phyloP scores from a whole-genome alignment of 1,140 invertebrate genomes.

The Drosophila kohkoa region DNA sequence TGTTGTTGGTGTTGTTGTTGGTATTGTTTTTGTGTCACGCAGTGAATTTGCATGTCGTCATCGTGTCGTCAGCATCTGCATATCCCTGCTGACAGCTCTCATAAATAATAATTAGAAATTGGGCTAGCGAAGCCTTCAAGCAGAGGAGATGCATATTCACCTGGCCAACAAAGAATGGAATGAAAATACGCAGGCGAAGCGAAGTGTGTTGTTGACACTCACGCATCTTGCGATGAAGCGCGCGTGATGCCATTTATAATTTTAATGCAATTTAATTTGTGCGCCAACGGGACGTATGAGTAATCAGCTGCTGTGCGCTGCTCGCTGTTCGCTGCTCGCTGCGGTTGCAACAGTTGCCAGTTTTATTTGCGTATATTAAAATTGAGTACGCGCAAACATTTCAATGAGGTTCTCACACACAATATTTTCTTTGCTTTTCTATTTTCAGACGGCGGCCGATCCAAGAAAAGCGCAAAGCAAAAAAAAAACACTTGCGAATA shows the following conservation, averaged over 20 bases:
- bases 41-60: conserved; percentile 22
- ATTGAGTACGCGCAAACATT: conserved; percentile 81
- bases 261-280: conserved; percentile 75
- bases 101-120: conserved; percentile 66
- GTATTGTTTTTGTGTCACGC: conserved; percentile 20
- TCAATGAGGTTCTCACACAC: conserved; percentile 74
- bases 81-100: conserved; percentile 44
- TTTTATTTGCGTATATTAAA: conserved; percentile 48
- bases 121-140: conserved; percentile 54
- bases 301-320: conserved; percentile 57
- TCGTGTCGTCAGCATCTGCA: conserved; percentile 27
- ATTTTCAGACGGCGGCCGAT: conserved; percentile 73
- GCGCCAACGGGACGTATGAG: conserved; percentile 69
- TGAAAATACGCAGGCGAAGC: background rate
- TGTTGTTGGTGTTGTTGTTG: background rate
- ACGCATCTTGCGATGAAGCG: conserved; percentile 33
- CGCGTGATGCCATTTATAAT: conserved; percentile 60
- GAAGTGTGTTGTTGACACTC: conserved; percentile 24
- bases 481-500: conserved; percentile 81
- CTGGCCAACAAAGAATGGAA: conserved; percentile 8
- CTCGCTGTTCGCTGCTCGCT: conserved; percentile 6
- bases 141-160: conserved; percentile 37
- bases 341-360: conserved; percentile 32
- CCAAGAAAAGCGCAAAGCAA: conserved; percentile 77
- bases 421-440: conserved; percentile 65